Base-by-base conservation (phyloP, 2,113 vertebrate genomes). In the Ramphastos sulfuratus region DNA sequence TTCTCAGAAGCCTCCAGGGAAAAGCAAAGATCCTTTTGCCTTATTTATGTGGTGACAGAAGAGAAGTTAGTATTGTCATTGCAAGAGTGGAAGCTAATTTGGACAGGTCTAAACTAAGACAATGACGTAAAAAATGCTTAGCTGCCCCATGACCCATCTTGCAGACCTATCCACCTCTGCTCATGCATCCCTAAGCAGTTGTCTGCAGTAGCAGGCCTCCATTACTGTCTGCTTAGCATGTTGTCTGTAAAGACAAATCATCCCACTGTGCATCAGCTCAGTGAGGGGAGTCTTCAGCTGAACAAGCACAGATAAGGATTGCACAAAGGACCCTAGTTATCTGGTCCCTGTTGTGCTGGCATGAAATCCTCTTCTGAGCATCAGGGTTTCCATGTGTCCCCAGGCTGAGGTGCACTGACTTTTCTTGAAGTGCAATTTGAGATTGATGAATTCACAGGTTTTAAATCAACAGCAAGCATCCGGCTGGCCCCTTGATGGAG, bases 381-480 rank as follows among this genome's bases (percentile, higher is more conserved):
- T 78, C 55, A 86, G 66, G 85, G 65, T 75, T 95, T 86, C 92
- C 73, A 25, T 12, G 30, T n/a, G 46, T 86, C 95, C 82, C 95
- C 65, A 44, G 80, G 70, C 90, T 52, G 39, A 2, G 4, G 61
- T 92, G 84, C 66, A 13, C 54, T 63, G 95, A 84, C 90, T 96
- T 92, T 74, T 33, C 85, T 87, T 83, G 80, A 93, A 95, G 89
- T 86, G 55, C 76, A 84, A 28, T 96, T 92, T 90, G 82, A 96
- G 87, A 96, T 33, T 95, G 90, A 95, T 95, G 93, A 95, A 88
- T 96, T 96, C 87, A 88, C 90, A 94, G 87, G 76, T 90, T 96
- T 94, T 94, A 96, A 96, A 96, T 96, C 95, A 95, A 88, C 87
- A 73, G 66, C 82, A 83, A 88, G 94, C 87, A 88, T 93, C 96